Percentiles rank a stretch among this genome's conserved stretches.
phyloP scores from a whole-genome alignment of 1,140 invertebrate species.

The Zaprionus gabonicus region DNA sequence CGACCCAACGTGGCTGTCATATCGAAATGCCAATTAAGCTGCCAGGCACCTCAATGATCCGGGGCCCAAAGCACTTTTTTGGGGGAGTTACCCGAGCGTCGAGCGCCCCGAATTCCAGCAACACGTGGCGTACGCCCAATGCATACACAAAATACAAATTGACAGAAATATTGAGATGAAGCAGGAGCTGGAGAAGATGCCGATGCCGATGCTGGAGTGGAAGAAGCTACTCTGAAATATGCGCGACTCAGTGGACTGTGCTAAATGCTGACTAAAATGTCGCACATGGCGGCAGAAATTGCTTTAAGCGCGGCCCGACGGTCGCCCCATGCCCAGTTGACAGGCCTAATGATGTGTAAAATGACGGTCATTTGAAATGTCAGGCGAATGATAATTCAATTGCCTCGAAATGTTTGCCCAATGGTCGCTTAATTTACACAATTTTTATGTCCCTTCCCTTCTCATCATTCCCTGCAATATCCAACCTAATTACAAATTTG shows the following conservation, averaged over 20 bases:
- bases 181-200: constrained; percentile 15
- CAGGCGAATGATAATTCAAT: constrained; percentile 54
- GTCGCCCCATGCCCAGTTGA: constrained; percentile 31
- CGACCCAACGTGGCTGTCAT: constrained; percentile 58
- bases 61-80: constrained; percentile 28
- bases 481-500: constrained; percentile 15
- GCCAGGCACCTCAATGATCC: constrained; percentile 53
- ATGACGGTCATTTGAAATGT: constrained; percentile 67
- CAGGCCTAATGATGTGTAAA: constrained; percentile 79
- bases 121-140: constrained; percentile 47
- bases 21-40: constrained; percentile 77
- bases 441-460: neutral
- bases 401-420: constrained; percentile 19
- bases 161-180: constrained; percentile 20
- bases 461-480: neutral
- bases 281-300: constrained; percentile 26
- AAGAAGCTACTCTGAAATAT: constrained; percentile 56
- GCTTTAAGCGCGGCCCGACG: constrained; percentile 16
- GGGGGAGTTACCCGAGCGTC: neutral
- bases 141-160: constrained; percentile 49
- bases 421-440: constrained; percentile 7
- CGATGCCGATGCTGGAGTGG: neutral
- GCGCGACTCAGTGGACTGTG: constrained; percentile 48
- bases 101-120: constrained; percentile 29
- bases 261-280: constrained; percentile 28